Percentiles rank a stretch among this genome's conserved stretches.
Conservation (phyloP, 2,113 vertebrate species). For the Peucedramus taeniatus region DNA sequence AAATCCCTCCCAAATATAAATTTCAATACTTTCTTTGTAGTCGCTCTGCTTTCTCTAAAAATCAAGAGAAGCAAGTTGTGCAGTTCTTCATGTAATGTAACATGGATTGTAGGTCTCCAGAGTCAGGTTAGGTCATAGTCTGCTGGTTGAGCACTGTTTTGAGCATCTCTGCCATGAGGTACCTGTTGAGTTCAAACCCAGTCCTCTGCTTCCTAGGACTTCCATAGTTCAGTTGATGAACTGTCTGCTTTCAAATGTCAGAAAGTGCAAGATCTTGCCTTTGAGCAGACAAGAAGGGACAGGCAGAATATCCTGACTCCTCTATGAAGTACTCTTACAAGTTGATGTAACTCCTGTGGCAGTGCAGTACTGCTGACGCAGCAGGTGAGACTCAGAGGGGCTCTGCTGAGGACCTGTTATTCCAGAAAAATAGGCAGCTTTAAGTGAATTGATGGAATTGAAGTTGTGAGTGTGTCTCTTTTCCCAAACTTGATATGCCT, state of each 20-base stretch:
- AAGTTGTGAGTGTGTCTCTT: neutral
- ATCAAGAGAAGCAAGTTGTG: neutral
- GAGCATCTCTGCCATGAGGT: neutral
- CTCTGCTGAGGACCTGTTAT: neutral
- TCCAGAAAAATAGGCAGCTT: neutral
- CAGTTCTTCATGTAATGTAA: neutral
- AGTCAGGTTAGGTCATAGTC: neutral
- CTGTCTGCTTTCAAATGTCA: neutral
- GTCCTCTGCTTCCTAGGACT: neutral
- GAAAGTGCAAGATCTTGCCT: neutral
- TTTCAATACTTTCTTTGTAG: neutral
- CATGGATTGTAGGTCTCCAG: neutral
- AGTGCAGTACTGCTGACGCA: neutral
- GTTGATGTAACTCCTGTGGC: neutral
- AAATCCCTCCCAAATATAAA: neutral
- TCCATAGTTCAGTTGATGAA: neutral
- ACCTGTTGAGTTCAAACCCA: neutral
- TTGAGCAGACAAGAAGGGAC: neutral
- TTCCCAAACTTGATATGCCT: neutral
- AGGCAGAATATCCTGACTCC: neutral
- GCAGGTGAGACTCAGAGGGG: neutral
- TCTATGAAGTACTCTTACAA: neutral
- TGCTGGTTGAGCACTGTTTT: neutral
- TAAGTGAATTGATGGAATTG: neutral
- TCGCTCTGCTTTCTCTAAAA: neutral